Percentiles rank a stretch among this genome's conserved stretches.
Conservation (phyloP, 2,797 vertebrate genomes). For the Calcarius lapponicus region DNA sequence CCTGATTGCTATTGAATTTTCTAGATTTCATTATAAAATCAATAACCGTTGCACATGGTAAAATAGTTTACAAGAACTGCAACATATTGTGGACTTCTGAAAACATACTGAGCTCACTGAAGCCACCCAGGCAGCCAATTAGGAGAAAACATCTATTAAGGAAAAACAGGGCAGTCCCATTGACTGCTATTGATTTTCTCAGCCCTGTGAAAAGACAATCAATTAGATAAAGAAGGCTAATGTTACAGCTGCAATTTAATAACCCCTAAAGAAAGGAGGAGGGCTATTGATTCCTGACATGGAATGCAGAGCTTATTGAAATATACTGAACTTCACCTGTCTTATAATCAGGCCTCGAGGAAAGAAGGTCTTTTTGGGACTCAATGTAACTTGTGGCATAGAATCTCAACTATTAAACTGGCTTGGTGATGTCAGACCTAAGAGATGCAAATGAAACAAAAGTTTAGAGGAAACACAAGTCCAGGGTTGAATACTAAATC, state of each 20-base stretch:
- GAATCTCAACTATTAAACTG: slow-evolving; percentile 64
- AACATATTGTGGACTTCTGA: slow-evolving; percentile 79
- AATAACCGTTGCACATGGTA: slow-evolving; percentile 79
- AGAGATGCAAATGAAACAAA: slow-evolving; percentile 73
- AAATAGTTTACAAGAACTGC: slow-evolving; percentile 83
- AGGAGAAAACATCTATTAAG: slow-evolving; percentile 84
- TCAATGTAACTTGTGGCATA: slow-evolving; percentile 49
- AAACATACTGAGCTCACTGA: slow-evolving; percentile 77
- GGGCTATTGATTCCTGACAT: slow-evolving; percentile 83
- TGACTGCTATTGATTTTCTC: slow-evolving; percentile 86
- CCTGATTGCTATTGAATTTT: slow-evolving; percentile 87
- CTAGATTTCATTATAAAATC: slow-evolving; percentile 90
- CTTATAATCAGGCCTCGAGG: slow-evolving; percentile 69
- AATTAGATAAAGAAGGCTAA: slow-evolving; percentile 86
- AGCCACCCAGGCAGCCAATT: slow-evolving; percentile 83
- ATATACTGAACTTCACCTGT: slow-evolving; percentile 80
- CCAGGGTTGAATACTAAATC: slow-evolving; percentile 72
- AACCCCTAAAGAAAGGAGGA: slow-evolving; percentile 80
- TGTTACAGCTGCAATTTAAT: slow-evolving; percentile 87
- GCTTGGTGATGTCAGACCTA: slow-evolving; percentile 60
- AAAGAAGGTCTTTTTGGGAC: slow-evolving; percentile 47
- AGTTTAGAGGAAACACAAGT: slow-evolving; percentile 69
- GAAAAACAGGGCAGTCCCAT: slow-evolving; percentile 81
- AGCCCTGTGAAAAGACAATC: slow-evolving; percentile 84
- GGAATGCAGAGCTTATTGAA: slow-evolving; percentile 79